Evolutionary conservation across 2,113 vertebrate genomes (phyloP), one percentile per base, ranked within the genome.

Genomic region (Apteryx owenii): DNA sequence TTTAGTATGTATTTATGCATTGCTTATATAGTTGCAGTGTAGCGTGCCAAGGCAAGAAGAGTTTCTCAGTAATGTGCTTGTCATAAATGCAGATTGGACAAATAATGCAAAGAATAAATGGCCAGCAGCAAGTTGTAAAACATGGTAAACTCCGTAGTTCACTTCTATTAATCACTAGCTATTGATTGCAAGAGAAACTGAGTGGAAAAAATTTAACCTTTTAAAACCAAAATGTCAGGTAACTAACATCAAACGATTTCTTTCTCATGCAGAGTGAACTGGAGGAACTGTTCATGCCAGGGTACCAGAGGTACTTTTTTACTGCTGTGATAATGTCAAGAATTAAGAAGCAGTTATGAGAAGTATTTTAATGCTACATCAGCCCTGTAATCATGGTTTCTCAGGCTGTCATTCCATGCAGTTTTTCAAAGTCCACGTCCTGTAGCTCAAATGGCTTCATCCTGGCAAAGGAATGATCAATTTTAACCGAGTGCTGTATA

Each of bases 171-270:
- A 96, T 95, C 61, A n/a, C 80, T 90, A 89, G 48, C 40, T 48
- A 38, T 82, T 92, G 79, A 86, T 81, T 90, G 33, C 44, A 81
- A 71, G 42, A 83, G 76, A 97, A 97, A 78, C 58, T 29, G 70
- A 69, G 44, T 91, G 77, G 86, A 76, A 97, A 95, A 92, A 93
- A 78, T 0, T 2, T 56, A 96, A 78, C 40, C 86, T 97, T 97
- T 95, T 89, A 54, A 92, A 97, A 90, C 82, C 28, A 90, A 93
- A 97, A 94, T 91, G 51, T 71, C 77, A 87, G 26, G 28, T 94
- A 93, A 64, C 70, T 88, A 85, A 51, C 9, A 88, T 82, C 65
- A 64, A 7, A 82, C 33, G 78, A 0, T 42, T 54, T 88, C 53
- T 50, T 90, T 81, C 61, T 65, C 8, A 12, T 88, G n/a, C 18